Evolutionary conservation across 2,113 vertebrate species (phyloP), one percentile per base, ranked within the genome.

Genomic region (Oostethus manadensis): DNA sequence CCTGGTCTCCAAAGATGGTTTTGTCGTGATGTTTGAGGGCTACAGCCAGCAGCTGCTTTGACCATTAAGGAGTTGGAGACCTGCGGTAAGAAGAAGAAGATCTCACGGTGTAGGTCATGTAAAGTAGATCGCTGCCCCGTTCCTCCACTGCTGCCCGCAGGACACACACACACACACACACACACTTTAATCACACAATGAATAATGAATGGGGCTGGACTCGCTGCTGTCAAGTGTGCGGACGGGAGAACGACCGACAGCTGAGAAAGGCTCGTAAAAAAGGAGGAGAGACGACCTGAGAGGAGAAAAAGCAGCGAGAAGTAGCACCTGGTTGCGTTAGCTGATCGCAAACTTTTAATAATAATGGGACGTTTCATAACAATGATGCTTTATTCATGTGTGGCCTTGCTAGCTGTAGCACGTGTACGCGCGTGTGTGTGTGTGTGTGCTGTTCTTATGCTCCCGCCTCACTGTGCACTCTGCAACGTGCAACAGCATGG

Each of bases 161-260:
- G 57, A 35, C 49, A 17, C 62, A 57, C 58, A 49, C 26, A 29
- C 54, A 42, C 43, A 35, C 58, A 3, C 10, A 66, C 40, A 38
- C 76, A 67, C 66, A 64, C 72, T 84, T 85, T 83, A 82, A 84
- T 86, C 84, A 79, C 77, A 68, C 80, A 72, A 70, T 87, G 80
- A 86, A 84, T 86, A 82, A 83, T 86, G 77, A 68, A 84, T 81
- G 77, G 70, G 74, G 77, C 64, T 80, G 71, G 71, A 67, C 81
- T 84, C 73, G 48, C 67, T 78, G 73, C 63, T 83, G 83, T 80
- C 54, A 76, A 76, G 77, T 81, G 66, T 80, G 81, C 81, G 85
- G 80, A 83, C 74, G 71, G 83, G 80, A 81, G 73, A 80, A 70
- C 73, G 68, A 51, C 74, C 72, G 62, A 65, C 71, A 65, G 74